A percentile compares a stretch with the other conserved stretches of the same genome.
Evolutionary conservation across 2,113 vertebrate species (phyloP).

Genomic region (Poeciliopsis prolifica): DNA sequence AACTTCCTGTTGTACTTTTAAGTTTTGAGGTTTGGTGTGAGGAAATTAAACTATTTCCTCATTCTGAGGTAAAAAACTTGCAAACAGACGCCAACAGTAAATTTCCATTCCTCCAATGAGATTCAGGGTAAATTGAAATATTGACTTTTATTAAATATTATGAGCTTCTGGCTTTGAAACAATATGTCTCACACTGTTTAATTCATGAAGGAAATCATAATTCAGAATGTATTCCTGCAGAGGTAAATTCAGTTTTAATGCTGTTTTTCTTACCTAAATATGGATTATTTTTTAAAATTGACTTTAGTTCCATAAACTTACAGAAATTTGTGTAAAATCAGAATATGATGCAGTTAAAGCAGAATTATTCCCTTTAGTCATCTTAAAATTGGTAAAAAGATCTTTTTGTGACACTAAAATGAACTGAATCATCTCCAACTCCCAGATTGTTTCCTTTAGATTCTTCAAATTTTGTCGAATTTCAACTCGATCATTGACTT

Average conservation of each 20-base stretch:
- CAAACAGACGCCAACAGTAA: conserved; percentile 44
- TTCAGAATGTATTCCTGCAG: neutral
- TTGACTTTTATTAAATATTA: neutral
- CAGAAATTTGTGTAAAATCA: too few species aligned
- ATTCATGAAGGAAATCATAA: neutral
- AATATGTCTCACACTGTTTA: neutral
- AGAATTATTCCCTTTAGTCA: too few species aligned
- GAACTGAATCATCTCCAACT: too few species aligned
- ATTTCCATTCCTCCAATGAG: conserved; percentile 18
- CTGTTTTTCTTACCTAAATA: too few species aligned
- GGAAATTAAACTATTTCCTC: conserved; percentile 57
- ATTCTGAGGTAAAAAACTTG: conserved; percentile 53
- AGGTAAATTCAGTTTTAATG: neutral
- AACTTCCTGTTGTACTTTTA: conserved; percentile 56
- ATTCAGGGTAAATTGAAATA: neutral
- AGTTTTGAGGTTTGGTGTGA: conserved; percentile 50
- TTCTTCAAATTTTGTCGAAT: too few species aligned
- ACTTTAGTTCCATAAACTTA: too few species aligned
- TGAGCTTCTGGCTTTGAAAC: neutral
- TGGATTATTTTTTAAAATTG: too few species aligned
- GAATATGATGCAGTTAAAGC: too few species aligned
- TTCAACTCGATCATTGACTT: too few species aligned
- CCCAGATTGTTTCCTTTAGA: too few species aligned
- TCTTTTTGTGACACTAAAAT: too few species aligned
- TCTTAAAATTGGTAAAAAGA: too few species aligned